Base-by-base conservation (phyloP, 2,113 vertebrate species). In the Gambusia affinis region DNA sequence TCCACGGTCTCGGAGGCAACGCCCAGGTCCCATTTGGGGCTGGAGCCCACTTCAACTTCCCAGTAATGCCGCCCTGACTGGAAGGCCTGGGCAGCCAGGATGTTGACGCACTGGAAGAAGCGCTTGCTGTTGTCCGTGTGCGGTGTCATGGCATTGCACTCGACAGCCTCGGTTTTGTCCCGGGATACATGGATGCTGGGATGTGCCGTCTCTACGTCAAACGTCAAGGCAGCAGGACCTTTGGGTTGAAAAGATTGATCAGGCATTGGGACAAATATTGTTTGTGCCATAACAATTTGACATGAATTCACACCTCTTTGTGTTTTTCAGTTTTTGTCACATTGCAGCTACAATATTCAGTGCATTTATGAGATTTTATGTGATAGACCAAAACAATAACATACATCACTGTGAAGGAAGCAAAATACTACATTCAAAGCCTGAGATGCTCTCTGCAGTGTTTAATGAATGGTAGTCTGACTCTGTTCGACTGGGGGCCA, bases 11-110 rank as follows among this genome's bases (percentile, higher is more conserved):
- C 95, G 0, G 93, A 91, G 0, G 95, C 96, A 76, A 97, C 95
- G 2, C 96, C 96, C 73, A 97, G 65, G 81, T 96, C 96, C 96
- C 96, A 97, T 76, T 97, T 96, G 68, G 93, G 89, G 64, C 95
- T 96, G 70, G 83, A 86, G 70, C 94, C 95, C 80, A 97, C 95
- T 44, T 93, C 94, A 11, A 96, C 95, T 85, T 97, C 96, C 96
- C 96, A 96, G 88, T 96, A 97, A 90, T 96, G 95, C 12, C 1
- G 91, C 44, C 96, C 96, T 0, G 85, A 87, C 72, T 87, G 70
- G 11, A 96, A 96, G 64, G 91, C 88, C 87, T 95, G 94, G 0
- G 84, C 66, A 1, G 89, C 88, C 73, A 97, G 90, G 19, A 96
- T 82, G 0, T 96, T 97, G 72, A 97, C 95, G 0, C 96, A 95